Base-by-base conservation (phyloP, 2,888 invertebrate species). In the Synanthedon andrenaeformis region DNA sequence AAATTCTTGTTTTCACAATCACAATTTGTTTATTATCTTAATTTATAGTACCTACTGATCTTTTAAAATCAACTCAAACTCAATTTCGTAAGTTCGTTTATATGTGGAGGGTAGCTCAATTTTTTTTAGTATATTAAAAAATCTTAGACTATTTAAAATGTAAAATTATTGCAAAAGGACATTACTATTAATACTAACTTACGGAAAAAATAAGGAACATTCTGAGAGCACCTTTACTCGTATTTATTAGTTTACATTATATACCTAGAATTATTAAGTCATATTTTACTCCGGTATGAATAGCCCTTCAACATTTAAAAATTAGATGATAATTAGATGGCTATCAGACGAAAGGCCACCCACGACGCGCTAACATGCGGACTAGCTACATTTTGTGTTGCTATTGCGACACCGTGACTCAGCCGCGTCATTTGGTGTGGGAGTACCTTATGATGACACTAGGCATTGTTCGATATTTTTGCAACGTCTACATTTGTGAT, bases 281-380 rank as follows among this genome's bases (percentile, higher is more conserved):
- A 35, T 35, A 35, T 35, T 10, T 35, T 6, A 58, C 52, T 56
- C 58, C 54, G 35, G 42, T 28, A 45, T 58, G 19, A 51, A 50
- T 54, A 51, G 53, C 42, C 41, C n/a, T 41, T 55, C 56, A 42
- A 55, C 55, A 57, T 56, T 59, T 60, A 68, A 73, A 70, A 75
- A 72, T 66, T 67, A 69, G 68, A 58, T 62, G 72, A 77, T 80
- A 83, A 85, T 85, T 82, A 82, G 83, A 83, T 82, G 73, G 67
- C 74, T 81, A 84, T 82, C 82, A 66, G 58, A 61, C 60, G 58
- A 65, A 56, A 65, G 74, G 64, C 82, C 83, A 77, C 83, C 83
- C 83, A 80, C 80, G 60, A 42, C 57, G 57, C 55, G 61, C 57
- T 53, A 35, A 35, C 35, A 57, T 59, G 5, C 23, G 5, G 23